Evolutionary conservation across 30 jellyfish, hydroid and myxozoan species (phyloP).

Genomic region (Sanderia malayensis): DNA sequence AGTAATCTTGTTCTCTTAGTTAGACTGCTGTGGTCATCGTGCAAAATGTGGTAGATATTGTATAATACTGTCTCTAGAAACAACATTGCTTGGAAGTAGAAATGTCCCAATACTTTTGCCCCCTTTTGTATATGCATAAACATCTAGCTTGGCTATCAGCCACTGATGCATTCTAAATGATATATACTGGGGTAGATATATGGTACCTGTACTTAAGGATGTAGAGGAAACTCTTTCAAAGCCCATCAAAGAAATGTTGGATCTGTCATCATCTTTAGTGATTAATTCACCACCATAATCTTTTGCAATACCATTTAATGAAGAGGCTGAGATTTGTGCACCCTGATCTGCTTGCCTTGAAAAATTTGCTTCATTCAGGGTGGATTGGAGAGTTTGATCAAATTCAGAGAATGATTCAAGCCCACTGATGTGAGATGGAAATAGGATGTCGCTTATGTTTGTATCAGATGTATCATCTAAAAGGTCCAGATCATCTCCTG

Average conservation of each 20-base stretch:
- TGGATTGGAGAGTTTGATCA: slow-evolving; percentile 47
- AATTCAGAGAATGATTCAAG: slow-evolving; percentile 79
- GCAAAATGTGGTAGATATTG: not conserved
- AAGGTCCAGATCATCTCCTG: no score
- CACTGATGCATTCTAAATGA: not conserved
- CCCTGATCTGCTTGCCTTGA: no score
- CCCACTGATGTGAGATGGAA: slow-evolving; percentile 95
- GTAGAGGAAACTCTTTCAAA: not conserved
- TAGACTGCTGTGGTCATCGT: not conserved
- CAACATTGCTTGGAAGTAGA: not conserved
- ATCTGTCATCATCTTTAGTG: not conserved
- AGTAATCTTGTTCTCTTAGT: not conserved
- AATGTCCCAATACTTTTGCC: not conserved
- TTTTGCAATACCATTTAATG: no score
- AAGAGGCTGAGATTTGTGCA: no score
- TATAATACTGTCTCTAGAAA: not conserved
- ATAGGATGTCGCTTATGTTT: slow-evolving; percentile 69
- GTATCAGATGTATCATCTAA: slow-evolving; percentile 48
- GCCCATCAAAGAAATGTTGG: not conserved
- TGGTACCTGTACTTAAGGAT: not conserved
- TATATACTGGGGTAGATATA: not conserved
- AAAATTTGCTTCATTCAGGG: slow-evolving; percentile 27
- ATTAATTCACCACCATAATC: no score
- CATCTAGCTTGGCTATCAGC: not conserved
- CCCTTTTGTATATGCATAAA: not conserved